Base-by-base conservation (phyloP, 1,140 invertebrate species). In the Atopsyche davidsoni region DNA sequence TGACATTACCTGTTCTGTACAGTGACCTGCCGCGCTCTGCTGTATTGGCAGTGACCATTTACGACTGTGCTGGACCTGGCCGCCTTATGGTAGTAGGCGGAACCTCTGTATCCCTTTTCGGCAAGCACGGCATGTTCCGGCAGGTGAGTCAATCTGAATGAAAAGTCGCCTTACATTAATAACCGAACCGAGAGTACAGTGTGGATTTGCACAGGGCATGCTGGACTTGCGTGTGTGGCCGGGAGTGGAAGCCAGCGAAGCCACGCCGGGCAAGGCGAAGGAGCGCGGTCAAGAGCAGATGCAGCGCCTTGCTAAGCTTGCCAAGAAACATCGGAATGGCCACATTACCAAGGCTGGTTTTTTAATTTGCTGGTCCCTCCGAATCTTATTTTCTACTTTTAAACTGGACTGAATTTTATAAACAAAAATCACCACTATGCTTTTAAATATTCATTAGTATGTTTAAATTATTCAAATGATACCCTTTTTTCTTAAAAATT, bases 271-370 rank as follows among this genome's bases (percentile, higher is more conserved):
- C 1, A 94, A 95, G 72, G 78, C 80, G 1, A 79, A 79, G 28
- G 82, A 87, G 62, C 75, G 81, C 18, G 82, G 79, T 10, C 86
- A 88, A 65, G 88, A 92, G 55, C 86, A 92, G 63, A 95, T 95
- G 88, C 87, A 88, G 60, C 75, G 87, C 36, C 73, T 96, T 1
- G 83, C 87, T 0, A 96, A 96, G 65, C 72, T 98, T 21, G 88
- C 88, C 0, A 98, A 98, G 66, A 95, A 94, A 63, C 91, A 98
- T 67, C 75, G 88, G 46, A 92, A 92, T 72, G 95, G 95, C 9
- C 91, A 96, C 63, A 89, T 98, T 65, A 83, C 86, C 23, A 92
- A 95, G 72, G 76, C n/a, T n/a, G n/a, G n/a, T n/a, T n/a, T n/a
- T n/a, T n/a, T n/a, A n/a, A n/a, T n/a, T n/a, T n/a, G n/a, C n/a